These are phyloP conservation scores for Hybognathus amarus DNA, from an alignment of 2,797 vertebrate genomes.

Conservation along the genomic window DNA sequence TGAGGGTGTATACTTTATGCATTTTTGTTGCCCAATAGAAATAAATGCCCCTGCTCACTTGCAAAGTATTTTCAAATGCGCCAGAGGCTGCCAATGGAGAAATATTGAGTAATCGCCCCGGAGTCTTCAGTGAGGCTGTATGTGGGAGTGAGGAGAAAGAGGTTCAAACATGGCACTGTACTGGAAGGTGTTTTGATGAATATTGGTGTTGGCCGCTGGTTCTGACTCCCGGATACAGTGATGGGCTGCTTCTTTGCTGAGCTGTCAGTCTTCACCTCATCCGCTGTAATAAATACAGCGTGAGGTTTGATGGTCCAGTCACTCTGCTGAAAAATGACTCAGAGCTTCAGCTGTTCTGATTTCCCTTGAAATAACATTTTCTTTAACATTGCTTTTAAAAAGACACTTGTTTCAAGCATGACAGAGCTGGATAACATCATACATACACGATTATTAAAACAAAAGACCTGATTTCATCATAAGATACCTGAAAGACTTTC, in stretches of 20 bases:
- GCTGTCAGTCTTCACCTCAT: constrained; percentile 48
- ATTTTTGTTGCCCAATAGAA: constrained; percentile 19
- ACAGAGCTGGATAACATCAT: constrained; percentile 27
- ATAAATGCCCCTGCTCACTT: constrained; percentile 3
- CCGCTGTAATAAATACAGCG: constrained; percentile 60
- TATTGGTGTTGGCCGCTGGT: constrained; percentile 65
- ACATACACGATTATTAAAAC: background rate
- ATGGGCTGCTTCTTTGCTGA: constrained; percentile 49
- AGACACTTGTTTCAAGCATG: constrained; percentile 26
- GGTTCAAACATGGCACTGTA: constrained; percentile 38
- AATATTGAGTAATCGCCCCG: constrained; percentile 19
- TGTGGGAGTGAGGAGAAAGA: constrained; percentile 2
- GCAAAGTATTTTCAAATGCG: constrained; percentile 13
- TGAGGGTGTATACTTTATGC: constrained; percentile 1
- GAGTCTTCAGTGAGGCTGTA: background rate
- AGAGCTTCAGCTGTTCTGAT: constrained; percentile 14
- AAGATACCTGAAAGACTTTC: background rate
- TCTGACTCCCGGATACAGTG: constrained; percentile 50
- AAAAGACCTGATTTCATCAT: background rate
- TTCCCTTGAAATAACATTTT: constrained; percentile 36
- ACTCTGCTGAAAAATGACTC: constrained; percentile 4
- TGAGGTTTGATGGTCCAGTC: constrained; percentile 44
- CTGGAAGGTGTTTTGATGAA: constrained; percentile 42
- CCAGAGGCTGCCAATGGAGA: background rate
- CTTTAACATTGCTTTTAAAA: constrained; percentile 19